Evolutionary conservation across 2,888 invertebrate species (phyloP), one percentile per base, ranked within the genome.

Genomic region (Idaea aversata): DNA sequence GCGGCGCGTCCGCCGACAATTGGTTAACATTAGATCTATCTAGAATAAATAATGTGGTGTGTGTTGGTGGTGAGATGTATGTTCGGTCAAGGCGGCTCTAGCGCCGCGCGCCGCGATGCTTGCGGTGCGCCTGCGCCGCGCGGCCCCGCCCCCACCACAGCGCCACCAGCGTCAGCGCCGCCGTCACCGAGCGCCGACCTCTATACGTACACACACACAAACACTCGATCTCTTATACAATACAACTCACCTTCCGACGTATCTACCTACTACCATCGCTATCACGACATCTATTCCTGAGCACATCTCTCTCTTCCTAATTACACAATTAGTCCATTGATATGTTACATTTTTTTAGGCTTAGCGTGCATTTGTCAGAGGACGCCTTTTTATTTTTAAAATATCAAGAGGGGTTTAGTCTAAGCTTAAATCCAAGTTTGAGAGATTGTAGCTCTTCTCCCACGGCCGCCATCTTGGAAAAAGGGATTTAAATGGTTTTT

Each of bases 31-130:
- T 92, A 92, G 86, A 82, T 88, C 92, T 92, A 92, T 92, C 92
- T 92, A 92, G 86, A 90, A 90, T 90, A 88, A 90, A 90, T 90
- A 89, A 78, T 80, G 78, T 75, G 72, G 68, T 59, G 70, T 71
- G 79, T 67, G 75, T 70, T 74, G 65, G 68, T 36, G 36, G 5
- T 5, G 36, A 25, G 25, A 25, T 25, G 36, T 4, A 10, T 36
- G 67, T 71, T 67, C 66, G 85, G 83, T 92, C 92, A 92, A 87
- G 92, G 93, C 81, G 93, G 93, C 84, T 93, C 91, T 90, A 91
- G 87, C 86, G 91, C 91, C 93, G 91, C 86, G 91, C 93, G 89
- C 93, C 93, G 88, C 93, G 93, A 83, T 93, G 93, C 89, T 93
- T 93, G 90, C 93, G 92, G 86, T 93, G 93, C 81, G 87, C 74